phyloP scores from a whole-genome alignment of 1,140 invertebrate species.

The Bemisia tabaci region DNA sequence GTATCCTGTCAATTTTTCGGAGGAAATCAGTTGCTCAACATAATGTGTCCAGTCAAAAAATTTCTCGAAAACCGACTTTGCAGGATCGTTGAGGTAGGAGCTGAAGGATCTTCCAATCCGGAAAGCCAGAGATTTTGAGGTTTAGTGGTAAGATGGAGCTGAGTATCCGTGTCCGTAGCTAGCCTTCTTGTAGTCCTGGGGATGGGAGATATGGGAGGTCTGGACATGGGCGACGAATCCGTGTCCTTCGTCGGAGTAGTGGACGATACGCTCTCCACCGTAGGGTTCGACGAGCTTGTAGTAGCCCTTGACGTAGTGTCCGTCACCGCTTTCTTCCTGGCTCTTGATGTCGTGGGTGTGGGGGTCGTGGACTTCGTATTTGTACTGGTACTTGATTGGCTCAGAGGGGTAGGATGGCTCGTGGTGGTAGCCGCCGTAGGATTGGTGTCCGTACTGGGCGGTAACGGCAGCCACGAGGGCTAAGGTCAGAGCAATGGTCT shows the following conservation, averaged over 20 bases:
- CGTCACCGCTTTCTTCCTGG: conserved; percentile 34
- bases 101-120: too few relatives aligned
- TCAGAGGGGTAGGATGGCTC: conserved; percentile 6
- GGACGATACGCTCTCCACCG: conserved; percentile 41
- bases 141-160: too few relatives aligned
- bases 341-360: conserved; percentile 36
- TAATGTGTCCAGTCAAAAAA: too few relatives aligned
- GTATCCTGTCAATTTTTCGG: too few relatives aligned
- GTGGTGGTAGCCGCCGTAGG: conserved; percentile 1
- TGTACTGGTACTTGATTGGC: conserved; percentile 34
- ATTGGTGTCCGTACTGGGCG: conserved; percentile 7
- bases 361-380: conserved; percentile 38
- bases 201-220: conserved; percentile 6
- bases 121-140: too few relatives aligned
- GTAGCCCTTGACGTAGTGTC: conserved; percentile 33
- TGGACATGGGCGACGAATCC: conserved; percentile 24
- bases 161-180: neutral
- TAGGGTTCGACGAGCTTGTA: conserved; percentile 35
- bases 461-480: conserved; percentile 7
- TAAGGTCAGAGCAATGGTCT: conserved; percentile 1
- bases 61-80: too few relatives aligned
- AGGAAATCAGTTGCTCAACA: too few relatives aligned
- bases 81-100: too few relatives aligned
- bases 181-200: neutral
- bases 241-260: conserved; percentile 40